Evolutionary conservation across 2,888 invertebrate species (phyloP).

Genomic region (Odontothrips loti): DNA sequence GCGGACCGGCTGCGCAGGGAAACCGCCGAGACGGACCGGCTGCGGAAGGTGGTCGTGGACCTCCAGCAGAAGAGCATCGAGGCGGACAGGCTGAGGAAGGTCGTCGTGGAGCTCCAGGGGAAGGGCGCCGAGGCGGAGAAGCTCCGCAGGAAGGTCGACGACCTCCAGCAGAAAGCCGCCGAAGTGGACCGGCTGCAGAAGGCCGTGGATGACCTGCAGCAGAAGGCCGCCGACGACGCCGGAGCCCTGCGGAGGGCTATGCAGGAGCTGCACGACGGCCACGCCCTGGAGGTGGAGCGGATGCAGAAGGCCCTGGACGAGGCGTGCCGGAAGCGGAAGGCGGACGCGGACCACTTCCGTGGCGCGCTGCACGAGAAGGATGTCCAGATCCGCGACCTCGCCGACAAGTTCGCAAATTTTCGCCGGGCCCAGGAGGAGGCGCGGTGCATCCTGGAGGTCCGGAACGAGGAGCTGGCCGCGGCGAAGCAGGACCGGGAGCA

Average conservation of each 20-base stretch:
- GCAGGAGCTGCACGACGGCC: neutral
- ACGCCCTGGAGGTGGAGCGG: neutral
- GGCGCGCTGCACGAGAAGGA: slow-evolving; percentile 7
- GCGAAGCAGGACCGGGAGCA: neutral
- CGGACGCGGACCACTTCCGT: slow-evolving; percentile 2
- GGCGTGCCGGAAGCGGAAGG: neutral
- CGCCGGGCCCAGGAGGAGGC: neutral
- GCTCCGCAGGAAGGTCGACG: neutral
- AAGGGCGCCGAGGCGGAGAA: neutral
- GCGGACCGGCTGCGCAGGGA: neutral
- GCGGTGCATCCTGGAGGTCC: neutral
- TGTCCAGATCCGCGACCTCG: slow-evolving; percentile 8
- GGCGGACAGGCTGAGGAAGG: neutral
- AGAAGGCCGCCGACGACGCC: neutral
- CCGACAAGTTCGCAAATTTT: neutral
- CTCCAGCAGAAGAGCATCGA: neutral
- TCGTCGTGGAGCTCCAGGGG: neutral
- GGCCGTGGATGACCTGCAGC: neutral
- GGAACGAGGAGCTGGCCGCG: neutral
- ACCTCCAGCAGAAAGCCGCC: neutral
- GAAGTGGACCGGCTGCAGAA: neutral
- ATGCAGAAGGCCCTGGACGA: neutral
- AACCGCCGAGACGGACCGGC: neutral
- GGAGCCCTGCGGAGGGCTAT: neutral
- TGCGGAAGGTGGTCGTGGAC: neutral